phyloP scores from a whole-genome alignment of 2,888 invertebrate genomes.

The Mellilla xanthometata region DNA sequence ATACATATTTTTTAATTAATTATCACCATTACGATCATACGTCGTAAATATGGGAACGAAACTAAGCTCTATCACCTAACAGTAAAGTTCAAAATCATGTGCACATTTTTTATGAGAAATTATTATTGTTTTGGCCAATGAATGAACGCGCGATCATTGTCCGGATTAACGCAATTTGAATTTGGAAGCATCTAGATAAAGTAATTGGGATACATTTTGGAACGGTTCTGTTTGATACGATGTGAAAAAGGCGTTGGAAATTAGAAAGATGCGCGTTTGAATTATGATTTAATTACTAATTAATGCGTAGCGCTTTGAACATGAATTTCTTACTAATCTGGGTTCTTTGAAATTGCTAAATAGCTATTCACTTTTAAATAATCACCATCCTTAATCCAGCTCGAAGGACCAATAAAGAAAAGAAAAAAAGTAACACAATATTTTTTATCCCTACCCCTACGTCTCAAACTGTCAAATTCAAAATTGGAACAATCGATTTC shows the following conservation, averaged over 20 bases:
- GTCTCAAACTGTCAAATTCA: constrained; percentile 2
- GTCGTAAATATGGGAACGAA: constrained; percentile 26
- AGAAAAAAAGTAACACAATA: no score
- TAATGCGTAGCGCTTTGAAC: background rate
- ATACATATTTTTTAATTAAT: constrained; percentile 75
- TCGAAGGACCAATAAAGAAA: no score
- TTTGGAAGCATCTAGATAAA: constrained; percentile 52
- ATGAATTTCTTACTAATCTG: background rate
- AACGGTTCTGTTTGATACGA: constrained; percentile 11
- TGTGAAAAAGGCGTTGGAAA: constrained; percentile 10
- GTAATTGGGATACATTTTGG: constrained; percentile 51
- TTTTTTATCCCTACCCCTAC: background rate
- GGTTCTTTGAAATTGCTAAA: no score
- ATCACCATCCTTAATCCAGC: no score
- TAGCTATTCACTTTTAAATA: no score
- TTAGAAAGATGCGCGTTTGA: constrained; percentile 5
- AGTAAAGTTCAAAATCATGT: constrained; percentile 40
- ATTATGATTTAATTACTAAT: constrained; percentile 7
- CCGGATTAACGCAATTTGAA: constrained; percentile 74
- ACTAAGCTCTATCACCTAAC: constrained; percentile 34
- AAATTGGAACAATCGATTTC: constrained; percentile 25
- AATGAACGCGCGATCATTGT: constrained; percentile 63
- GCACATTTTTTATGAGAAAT: constrained; percentile 57
- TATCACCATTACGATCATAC: constrained; percentile 56
- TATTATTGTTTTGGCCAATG: constrained; percentile 72